Evolutionary conservation across 2,797 vertebrate species (phyloP).

Genomic region (Chromis chromis): DNA sequence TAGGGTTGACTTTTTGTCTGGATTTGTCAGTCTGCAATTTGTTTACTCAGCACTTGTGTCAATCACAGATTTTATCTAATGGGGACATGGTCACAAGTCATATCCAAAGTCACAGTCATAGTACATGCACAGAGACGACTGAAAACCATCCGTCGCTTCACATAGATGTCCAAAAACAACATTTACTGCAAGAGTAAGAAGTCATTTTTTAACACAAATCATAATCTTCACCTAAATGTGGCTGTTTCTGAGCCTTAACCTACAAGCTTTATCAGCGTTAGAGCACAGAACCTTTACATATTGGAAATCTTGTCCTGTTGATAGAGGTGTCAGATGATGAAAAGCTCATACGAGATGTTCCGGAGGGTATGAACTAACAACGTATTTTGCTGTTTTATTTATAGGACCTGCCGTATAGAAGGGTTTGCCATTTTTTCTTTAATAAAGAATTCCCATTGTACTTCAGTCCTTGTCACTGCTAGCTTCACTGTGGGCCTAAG

Average conservation of each 20-base stretch:
- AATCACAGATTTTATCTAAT: not conserved
- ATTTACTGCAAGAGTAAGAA: not conserved
- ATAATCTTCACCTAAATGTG: not conserved
- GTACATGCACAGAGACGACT: not conserved
- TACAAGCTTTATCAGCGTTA: not conserved
- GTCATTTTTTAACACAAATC: not conserved
- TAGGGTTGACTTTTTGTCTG: not conserved
- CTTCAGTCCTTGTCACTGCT: slow-evolving; percentile 24
- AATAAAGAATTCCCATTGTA: slow-evolving; percentile 20
- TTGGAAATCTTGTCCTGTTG: not conserved
- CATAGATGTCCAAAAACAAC: not conserved
- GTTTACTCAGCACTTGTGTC: not conserved
- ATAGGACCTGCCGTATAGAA: not conserved
- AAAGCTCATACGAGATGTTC: not conserved
- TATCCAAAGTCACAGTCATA: not conserved
- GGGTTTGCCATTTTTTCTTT: not conserved
- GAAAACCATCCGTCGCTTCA: not conserved
- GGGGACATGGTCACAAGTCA: not conserved
- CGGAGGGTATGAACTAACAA: not conserved
- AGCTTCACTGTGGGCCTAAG: slow-evolving; percentile 32
- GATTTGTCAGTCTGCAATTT: not conserved
- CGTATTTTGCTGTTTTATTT: not conserved
- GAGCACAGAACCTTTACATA: not conserved
- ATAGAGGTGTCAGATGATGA: not conserved
- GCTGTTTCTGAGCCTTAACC: not conserved